These are phyloP conservation scores for Cephus sareptanus DNA, from an alignment of 2,888 invertebrate genomes.

Conservation along the genomic window DNA sequence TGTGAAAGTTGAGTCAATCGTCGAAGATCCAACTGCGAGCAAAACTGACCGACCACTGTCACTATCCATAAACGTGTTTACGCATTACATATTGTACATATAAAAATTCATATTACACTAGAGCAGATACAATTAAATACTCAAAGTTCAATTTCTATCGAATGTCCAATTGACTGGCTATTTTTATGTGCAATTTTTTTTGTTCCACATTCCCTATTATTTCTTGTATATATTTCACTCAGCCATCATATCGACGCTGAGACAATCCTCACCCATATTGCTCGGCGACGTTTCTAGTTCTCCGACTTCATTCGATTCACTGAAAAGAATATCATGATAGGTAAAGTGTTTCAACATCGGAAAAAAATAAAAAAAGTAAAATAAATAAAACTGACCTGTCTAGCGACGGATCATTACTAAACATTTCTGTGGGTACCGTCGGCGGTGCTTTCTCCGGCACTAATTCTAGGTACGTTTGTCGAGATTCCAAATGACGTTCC, in stretches of 20 bases:
- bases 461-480: conserved; percentile 82
- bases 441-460: conserved; percentile 88
- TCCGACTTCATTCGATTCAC: conserved; percentile 84
- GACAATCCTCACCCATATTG: conserved; percentile 83
- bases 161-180: neutral
- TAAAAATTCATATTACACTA: conserved; percentile 31
- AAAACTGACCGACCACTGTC: neutral
- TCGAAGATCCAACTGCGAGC: neutral
- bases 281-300: conserved; percentile 85
- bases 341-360: neutral
- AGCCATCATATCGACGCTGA: conserved; percentile 75
- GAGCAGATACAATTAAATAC: conserved; percentile 40
- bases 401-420: conserved; percentile 91
- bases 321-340: conserved; percentile 63
- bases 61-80: neutral
- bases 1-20: neutral
- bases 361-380: neutral
- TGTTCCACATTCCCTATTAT: neutral
- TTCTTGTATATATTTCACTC: conserved; percentile 57
- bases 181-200: conserved; percentile 35
- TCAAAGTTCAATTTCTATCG: neutral
- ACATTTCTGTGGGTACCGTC: conserved; percentile 93
- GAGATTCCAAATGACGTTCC: conserved; percentile 87
- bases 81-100: conserved; percentile 7
- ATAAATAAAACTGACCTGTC: conserved; percentile 73